Conservation (phyloP, 2,113 vertebrate genomes). For the Cervus canadensis region DNA sequence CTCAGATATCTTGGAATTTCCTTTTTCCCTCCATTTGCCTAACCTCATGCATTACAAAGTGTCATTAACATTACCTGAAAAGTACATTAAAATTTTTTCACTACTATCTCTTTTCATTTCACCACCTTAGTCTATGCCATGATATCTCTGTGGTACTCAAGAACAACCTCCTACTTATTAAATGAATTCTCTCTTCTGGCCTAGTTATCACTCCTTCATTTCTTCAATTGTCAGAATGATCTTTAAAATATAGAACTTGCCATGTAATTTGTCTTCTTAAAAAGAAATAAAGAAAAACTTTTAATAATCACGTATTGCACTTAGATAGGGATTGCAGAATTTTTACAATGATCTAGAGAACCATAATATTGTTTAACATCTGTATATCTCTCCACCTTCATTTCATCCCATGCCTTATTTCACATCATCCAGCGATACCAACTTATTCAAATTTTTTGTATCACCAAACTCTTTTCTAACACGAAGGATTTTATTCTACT, state of each 20-base stretch:
- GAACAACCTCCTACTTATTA: background rate
- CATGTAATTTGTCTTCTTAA: background rate
- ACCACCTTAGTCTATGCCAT: background rate
- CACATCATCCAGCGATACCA: background rate
- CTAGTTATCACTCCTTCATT: background rate
- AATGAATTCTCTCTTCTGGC: background rate
- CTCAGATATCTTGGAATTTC: background rate
- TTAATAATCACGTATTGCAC: background rate
- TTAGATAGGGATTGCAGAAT: background rate
- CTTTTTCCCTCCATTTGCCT: background rate
- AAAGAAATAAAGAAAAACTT: background rate
- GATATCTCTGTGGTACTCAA: background rate
- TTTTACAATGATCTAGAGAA: background rate
- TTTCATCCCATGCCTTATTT: background rate
- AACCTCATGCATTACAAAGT: background rate
- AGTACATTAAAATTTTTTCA: background rate
- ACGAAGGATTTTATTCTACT: background rate
- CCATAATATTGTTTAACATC: background rate
- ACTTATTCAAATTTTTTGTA: background rate
- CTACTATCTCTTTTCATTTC: background rate
- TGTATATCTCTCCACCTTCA: background rate
- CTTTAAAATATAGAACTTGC: background rate
- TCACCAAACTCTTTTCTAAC: background rate
- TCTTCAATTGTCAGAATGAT: background rate
- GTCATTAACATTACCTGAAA: background rate